Conservation (phyloP, 92 coral and sea anemone species). For the Epizoanthus illoricatus region DNA sequence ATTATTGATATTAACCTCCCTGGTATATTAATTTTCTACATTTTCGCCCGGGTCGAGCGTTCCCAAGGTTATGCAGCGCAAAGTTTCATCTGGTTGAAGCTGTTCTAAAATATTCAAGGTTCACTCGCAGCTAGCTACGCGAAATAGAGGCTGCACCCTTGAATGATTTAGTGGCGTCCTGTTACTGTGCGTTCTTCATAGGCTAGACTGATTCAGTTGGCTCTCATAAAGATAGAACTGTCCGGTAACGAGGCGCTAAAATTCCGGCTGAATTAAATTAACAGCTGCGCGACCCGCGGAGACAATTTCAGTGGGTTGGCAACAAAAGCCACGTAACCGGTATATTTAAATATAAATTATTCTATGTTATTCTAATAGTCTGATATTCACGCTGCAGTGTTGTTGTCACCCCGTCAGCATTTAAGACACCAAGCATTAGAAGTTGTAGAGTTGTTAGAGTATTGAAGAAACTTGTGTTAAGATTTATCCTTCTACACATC, state of each 20-base stretch:
- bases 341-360: slow-evolving; percentile 29
- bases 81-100: neutral
- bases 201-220: neutral
- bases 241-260: neutral
- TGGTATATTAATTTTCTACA: neutral
- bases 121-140: neutral
- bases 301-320: neutral
- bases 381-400: slow-evolving; percentile 31
- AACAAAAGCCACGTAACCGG: slow-evolving; percentile 3
- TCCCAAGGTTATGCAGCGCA: neutral
- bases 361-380: slow-evolving; percentile 24
- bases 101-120: neutral
- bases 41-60: neutral
- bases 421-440: neutral
- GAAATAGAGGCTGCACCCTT: neutral
- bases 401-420: slow-evolving; percentile 15
- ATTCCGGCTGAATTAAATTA: neutral
- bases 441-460: neutral
- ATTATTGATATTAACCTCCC: too few species aligned
- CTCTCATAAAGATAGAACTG: neutral
- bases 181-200: neutral
- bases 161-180: neutral
- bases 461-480: neutral
- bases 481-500: neutral
- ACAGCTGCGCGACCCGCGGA: neutral